Evolutionary conservation across 2,113 vertebrate species (phyloP).

Genomic region (Eudyptes chrysolophus): DNA sequence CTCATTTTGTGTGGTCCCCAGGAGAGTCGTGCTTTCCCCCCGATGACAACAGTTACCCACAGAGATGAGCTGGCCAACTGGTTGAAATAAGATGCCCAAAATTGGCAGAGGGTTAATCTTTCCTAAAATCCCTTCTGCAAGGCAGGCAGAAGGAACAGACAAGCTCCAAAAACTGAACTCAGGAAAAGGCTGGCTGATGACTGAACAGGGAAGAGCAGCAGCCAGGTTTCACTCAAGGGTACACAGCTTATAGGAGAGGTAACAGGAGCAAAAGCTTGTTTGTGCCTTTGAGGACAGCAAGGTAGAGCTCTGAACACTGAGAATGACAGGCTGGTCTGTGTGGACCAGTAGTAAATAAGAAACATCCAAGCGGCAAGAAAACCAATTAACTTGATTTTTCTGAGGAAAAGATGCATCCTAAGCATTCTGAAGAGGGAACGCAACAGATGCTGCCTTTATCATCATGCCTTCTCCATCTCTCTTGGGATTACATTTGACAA

Average conservation of each 20-base stretch:
- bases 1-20: not conserved
- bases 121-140: not conserved
- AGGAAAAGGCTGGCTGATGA: not conserved
- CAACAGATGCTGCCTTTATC: slow-evolving; percentile 3
- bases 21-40: not conserved
- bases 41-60: not conserved
- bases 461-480: not conserved
- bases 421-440: slow-evolving; percentile 9
- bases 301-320: not conserved
- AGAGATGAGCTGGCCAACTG: not conserved
- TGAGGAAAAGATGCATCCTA: not conserved
- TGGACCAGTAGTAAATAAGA: not conserved
- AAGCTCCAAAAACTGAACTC: not conserved
- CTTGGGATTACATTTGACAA: not conserved
- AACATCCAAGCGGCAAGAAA: not conserved
- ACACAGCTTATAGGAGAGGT: not conserved
- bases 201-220: not conserved
- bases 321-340: not conserved
- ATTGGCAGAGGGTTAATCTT: not conserved
- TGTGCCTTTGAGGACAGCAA: not conserved
- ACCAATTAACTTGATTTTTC: not conserved
- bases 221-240: not conserved
- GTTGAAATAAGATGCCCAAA: not conserved
- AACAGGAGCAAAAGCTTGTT: not conserved
- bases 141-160: not conserved